phyloP scores from a whole-genome alignment of 1,140 invertebrate genomes.

The Pteromalus puparum region DNA sequence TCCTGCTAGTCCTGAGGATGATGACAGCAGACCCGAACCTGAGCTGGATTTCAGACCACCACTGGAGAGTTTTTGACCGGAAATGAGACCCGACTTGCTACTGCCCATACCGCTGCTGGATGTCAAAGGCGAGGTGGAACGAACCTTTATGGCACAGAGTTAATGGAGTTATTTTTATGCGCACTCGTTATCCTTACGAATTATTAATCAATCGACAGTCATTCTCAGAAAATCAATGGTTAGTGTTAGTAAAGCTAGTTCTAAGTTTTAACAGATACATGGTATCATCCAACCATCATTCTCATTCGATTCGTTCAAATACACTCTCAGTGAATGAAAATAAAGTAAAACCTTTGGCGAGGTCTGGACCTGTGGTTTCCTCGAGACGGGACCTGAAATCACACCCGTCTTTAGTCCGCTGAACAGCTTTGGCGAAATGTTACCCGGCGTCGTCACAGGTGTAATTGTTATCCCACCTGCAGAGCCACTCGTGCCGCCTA shows the following conservation, averaged over 20 bases:
- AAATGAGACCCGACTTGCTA: conserved; percentile 64
- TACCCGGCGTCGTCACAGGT: conserved; percentile 63
- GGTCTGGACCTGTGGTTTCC: conserved; percentile 80
- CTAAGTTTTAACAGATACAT: background rate
- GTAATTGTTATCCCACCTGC: conserved; percentile 56
- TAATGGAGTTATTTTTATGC: background rate
- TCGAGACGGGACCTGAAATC: conserved; percentile 86
- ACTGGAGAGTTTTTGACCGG: conserved; percentile 75
- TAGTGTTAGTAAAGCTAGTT: background rate
- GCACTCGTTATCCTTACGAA: background rate
- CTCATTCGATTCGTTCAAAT: background rate
- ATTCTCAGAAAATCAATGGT: background rate
- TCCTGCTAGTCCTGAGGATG: conserved; percentile 53
- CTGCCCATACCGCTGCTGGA: conserved; percentile 67
- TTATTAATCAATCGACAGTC: background rate
- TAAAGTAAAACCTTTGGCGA: conserved; percentile 64
- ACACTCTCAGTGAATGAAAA: background rate
- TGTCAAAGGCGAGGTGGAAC: conserved; percentile 58
- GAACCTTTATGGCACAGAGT: conserved; percentile 50
- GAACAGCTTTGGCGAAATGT: conserved; percentile 83
- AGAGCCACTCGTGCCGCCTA: conserved; percentile 51
- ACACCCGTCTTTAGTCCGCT: conserved; percentile 90
- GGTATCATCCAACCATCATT: background rate
- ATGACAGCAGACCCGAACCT: conserved; percentile 56
- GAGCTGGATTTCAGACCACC: conserved; percentile 62